These are phyloP conservation scores for Thalassarche chlororhynchos DNA, from an alignment of 2,113 vertebrate species.

Conservation along the genomic window DNA sequence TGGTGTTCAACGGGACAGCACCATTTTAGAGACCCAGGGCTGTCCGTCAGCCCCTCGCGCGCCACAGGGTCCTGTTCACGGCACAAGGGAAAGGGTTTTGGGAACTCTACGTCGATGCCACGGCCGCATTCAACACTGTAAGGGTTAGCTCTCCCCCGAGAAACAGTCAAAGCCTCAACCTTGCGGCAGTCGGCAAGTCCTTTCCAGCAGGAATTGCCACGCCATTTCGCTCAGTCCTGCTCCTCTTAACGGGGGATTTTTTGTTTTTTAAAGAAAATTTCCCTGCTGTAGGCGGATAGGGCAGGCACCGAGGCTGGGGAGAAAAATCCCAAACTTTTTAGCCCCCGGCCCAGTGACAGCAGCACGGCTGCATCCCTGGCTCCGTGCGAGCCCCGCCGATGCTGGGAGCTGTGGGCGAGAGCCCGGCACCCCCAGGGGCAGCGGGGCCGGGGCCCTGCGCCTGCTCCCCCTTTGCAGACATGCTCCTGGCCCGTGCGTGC, in stretches of 20 bases:
- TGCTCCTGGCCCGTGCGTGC: rapidly evolving
- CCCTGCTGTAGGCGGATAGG: neutral
- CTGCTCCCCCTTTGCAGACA: neutral
- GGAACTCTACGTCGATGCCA: rapidly evolving
- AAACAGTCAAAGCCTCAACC: neutral
- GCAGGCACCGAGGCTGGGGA: neutral
- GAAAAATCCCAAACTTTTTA: neutral
- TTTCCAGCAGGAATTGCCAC: neutral
- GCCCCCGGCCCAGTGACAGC: neutral
- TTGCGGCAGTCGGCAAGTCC: neutral
- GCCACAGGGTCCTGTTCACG: neutral
- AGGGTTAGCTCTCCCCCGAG: neutral
- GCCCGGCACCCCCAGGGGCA: neutral
- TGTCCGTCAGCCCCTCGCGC: rapidly evolving
- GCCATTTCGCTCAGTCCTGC: rapidly evolving
- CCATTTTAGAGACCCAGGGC: neutral
- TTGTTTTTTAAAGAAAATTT: neutral
- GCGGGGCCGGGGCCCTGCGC: rapidly evolving
- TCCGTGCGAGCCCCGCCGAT: rapidly evolving
- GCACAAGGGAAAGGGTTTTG: neutral
- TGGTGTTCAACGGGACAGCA: neutral
- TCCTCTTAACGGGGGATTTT: neutral
- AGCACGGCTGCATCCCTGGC: neutral
- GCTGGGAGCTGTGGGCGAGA: rapidly evolving
- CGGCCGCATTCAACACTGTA: rapidly evolving